Percentiles rank a stretch among this genome's conserved stretches.
Evolutionary conservation across 2,888 invertebrate species (phyloP).

Genomic region (Leptinotarsa haldemani): DNA sequence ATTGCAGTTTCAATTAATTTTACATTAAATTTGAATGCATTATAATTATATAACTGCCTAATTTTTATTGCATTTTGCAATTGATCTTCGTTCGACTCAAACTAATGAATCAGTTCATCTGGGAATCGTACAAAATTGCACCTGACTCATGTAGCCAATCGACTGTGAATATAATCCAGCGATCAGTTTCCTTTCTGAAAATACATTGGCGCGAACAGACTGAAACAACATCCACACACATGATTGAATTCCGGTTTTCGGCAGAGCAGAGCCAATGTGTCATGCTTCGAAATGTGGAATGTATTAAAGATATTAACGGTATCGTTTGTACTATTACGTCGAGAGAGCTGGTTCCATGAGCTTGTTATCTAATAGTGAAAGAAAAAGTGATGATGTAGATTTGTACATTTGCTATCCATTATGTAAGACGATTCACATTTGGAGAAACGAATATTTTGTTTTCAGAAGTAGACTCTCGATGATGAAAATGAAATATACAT

Average conservation of each 20-base stretch:
- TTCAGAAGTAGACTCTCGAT: too few relatives aligned
- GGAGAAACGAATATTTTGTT: too few relatives aligned
- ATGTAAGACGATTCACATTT: slow-evolving; percentile 12
- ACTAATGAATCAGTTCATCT: too few relatives aligned
- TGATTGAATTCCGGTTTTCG: background rate
- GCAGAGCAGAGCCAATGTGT: background rate
- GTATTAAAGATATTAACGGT: slow-evolving; percentile 61
- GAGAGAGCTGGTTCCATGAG: slow-evolving; percentile 38
- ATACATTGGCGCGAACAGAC: background rate
- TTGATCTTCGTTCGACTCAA: background rate
- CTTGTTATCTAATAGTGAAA: slow-evolving; percentile 42
- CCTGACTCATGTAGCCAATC: background rate
- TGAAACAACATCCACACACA: background rate
- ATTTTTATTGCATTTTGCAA: background rate
- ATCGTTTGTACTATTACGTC: slow-evolving; percentile 26
- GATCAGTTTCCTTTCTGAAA: background rate
- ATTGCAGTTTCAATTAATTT: too few relatives aligned
- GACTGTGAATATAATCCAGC: background rate
- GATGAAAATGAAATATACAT: too few relatives aligned
- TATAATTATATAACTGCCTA: too few relatives aligned
- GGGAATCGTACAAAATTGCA: background rate
- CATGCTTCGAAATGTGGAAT: slow-evolving; percentile 5
- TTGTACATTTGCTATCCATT: slow-evolving; percentile 21
- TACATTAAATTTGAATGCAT: too few relatives aligned
- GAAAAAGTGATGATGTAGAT: slow-evolving; percentile 42